These are phyloP conservation scores for Globicephala melas DNA, from an alignment of 2,113 vertebrate genomes.

Conservation along the genomic window DNA sequence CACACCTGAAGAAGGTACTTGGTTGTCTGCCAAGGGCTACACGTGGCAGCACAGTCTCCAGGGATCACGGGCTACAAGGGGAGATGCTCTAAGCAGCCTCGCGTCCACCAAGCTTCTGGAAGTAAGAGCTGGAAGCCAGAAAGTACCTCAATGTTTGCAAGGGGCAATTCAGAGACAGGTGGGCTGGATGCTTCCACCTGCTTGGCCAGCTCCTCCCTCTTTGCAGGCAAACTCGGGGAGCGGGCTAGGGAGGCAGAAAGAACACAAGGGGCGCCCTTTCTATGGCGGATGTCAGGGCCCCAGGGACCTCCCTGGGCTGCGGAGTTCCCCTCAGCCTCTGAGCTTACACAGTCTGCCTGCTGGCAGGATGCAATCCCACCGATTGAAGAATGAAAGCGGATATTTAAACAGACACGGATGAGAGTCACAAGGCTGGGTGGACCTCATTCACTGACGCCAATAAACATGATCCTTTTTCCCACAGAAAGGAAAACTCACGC, in stretches of 20 bases:
- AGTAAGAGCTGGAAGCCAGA: not conserved
- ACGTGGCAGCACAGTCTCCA: rapidly evolving
- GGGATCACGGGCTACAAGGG: rapidly evolving
- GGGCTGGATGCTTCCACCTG: not conserved
- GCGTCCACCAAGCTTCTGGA: not conserved
- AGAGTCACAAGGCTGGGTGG: not conserved
- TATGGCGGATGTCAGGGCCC: not conserved
- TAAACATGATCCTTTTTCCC: not conserved
- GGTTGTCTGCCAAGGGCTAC: not conserved
- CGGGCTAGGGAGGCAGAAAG: not conserved
- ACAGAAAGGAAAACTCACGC: not conserved
- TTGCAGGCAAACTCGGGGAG: not conserved
- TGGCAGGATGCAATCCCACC: not conserved
- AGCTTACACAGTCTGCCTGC: not conserved
- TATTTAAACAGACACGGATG: not conserved
- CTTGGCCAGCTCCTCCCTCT: too few species aligned
- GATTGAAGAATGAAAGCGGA: not conserved
- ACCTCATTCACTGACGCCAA: not conserved
- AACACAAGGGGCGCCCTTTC: not conserved
- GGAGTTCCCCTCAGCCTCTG: not conserved
- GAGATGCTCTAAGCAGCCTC: not conserved
- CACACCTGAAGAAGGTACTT: not conserved
- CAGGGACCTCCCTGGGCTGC: rapidly evolving
- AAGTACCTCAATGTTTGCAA: not conserved
- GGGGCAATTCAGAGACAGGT: not conserved